Percentiles rank a stretch among this genome's conserved stretches.
These are phyloP conservation scores for Passer montanus DNA, from an alignment of 2,113 vertebrate species.

Conservation along the genomic window DNA sequence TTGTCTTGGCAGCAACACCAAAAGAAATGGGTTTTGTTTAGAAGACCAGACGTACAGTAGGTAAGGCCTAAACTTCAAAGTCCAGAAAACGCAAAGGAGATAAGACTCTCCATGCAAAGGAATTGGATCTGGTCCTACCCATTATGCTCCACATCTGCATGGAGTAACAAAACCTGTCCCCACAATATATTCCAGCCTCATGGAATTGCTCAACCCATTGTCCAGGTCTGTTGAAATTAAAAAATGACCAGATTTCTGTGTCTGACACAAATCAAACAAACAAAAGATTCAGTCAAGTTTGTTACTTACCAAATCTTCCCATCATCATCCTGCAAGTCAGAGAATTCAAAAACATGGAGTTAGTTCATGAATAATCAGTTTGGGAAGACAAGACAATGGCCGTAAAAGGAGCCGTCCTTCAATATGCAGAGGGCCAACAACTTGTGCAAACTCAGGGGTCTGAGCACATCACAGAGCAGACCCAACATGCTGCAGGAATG, in stretches of 20 bases:
- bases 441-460: not conserved
- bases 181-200: not conserved
- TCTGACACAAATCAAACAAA: not conserved
- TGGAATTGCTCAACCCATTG: not conserved
- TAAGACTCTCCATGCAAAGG: not conserved
- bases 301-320: conserved; percentile 90
- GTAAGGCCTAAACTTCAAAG: not conserved
- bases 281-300: not conserved
- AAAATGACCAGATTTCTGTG: not conserved
- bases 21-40: not conserved
- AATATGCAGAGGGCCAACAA: not conserved
- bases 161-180: not conserved
- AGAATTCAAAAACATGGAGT: not conserved
- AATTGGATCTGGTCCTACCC: not conserved
- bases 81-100: not conserved
- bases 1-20: not conserved
- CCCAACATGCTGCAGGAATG: not conserved
- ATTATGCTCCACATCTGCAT: not conserved
- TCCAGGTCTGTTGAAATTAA: not conserved
- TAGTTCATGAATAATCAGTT: not conserved
- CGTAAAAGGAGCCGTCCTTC: not conserved
- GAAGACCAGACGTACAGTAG: not conserved
- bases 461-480: not conserved
- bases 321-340: conserved; percentile 89
- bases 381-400: not conserved